Evolutionary conservation across 1,140 invertebrate species (phyloP).

Genomic region (Aphidius ervi): DNA sequence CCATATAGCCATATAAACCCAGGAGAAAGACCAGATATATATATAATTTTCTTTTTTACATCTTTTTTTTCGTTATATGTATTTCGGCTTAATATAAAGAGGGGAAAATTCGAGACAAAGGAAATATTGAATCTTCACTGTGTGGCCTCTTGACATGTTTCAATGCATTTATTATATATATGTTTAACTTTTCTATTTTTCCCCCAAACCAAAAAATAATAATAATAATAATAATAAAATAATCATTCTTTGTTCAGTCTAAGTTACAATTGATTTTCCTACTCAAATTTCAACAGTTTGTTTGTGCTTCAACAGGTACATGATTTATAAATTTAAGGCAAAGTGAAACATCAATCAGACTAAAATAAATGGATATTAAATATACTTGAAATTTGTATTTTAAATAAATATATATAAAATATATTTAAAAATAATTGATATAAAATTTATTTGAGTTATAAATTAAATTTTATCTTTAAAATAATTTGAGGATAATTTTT

Average conservation of each 20-base stretch:
- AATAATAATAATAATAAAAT: too few species aligned
- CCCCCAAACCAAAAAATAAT: neutral
- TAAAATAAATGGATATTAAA: too few species aligned
- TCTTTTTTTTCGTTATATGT: neutral
- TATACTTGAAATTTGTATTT: too few species aligned
- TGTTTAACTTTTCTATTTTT: conserved; percentile 10
- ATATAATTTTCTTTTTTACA: neutral
- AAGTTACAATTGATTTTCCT: conserved; percentile 16
- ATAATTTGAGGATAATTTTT: too few species aligned
- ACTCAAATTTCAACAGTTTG: neutral
- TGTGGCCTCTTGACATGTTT: conserved; percentile 20
- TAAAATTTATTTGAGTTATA: too few species aligned
- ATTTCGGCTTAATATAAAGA: neutral
- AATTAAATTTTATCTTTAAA: too few species aligned
- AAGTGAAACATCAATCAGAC: too few species aligned
- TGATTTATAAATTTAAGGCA: too few species aligned
- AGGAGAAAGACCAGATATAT: too few species aligned
- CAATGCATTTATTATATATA: conserved; percentile 11
- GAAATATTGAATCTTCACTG: conserved; percentile 11
- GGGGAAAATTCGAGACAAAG: conserved; percentile 15
- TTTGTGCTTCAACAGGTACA: too few species aligned
- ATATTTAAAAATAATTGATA: too few species aligned
- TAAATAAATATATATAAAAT: too few species aligned
- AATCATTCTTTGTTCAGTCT: conserved; percentile 13
- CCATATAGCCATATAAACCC: neutral